phyloP scores from a whole-genome alignment of 2,797 vertebrate species.

The Poeciliopsis paucimaculata region DNA sequence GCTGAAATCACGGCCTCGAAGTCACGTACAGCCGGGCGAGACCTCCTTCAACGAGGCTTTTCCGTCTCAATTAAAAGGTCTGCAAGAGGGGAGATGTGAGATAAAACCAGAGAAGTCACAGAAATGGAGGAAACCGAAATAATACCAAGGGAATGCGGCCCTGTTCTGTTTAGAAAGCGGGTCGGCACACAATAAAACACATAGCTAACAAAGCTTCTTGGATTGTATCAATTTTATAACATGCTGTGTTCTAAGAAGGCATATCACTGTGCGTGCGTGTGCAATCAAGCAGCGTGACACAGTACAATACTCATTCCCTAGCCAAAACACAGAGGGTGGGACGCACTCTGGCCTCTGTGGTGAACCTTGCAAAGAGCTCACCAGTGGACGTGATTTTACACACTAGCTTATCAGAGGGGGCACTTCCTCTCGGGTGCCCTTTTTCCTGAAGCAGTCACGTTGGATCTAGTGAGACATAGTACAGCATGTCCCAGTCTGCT shows the following conservation, averaged over 20 bases:
- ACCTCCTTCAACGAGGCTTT: constrained; percentile 34
- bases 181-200: constrained; percentile 16
- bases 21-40: constrained; percentile 63
- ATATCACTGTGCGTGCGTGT: constrained; percentile 24
- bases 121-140: constrained; percentile 40
- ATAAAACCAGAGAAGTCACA: constrained; percentile 54
- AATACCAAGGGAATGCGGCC: constrained; percentile 44
- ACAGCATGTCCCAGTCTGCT: constrained; percentile 16
- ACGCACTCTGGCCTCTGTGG: constrained; percentile 43
- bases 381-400: constrained; percentile 66
- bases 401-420: constrained; percentile 34
- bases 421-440: constrained; percentile 17
- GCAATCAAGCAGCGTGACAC: constrained; percentile 35
- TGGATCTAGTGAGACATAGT: constrained; percentile 10
- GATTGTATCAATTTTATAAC: constrained; percentile 56
- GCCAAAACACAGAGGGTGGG: constrained; percentile 77
- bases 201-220: constrained; percentile 44
- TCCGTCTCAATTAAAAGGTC: constrained; percentile 57
- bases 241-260: constrained; percentile 43
- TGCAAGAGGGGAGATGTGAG: constrained; percentile 47
- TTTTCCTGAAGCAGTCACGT: constrained; percentile 32
- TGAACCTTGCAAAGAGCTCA: constrained; percentile 43
- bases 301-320: constrained; percentile 63
- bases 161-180: constrained; percentile 11
- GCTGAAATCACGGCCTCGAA: constrained; percentile 26